Base-by-base conservation (phyloP, 2,888 invertebrate genomes). In the Drosophila mimetica region DNA sequence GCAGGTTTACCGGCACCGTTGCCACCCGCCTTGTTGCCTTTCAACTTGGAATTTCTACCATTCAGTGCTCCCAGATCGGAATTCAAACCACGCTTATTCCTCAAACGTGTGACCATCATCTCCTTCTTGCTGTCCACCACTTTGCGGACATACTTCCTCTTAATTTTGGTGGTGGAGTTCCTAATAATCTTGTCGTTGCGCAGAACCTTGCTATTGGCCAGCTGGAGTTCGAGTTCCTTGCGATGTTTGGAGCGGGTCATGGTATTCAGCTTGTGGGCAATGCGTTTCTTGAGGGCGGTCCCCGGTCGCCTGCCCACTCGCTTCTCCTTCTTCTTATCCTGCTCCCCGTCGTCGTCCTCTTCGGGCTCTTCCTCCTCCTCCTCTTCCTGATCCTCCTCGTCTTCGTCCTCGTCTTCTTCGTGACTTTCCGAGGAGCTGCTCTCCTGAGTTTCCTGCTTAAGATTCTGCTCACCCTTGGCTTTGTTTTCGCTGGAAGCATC, bases 201-300 rank as follows among this genome's bases (percentile, higher is more conserved):
- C 3, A 91, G 75, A 0, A 91, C 89, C 69, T 91, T 91, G 53
- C 91, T 90, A 57, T 91, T 91, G 57, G 91, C 91, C 55, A 91
- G 55, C 63, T 91, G 90, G 3, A 89, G 78, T 47, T 91, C 91
- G n/a, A 91, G 63, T 73, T 91, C 91, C 39, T 89, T 85, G 69
- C 91, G 91, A 1, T 88, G 84, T 74, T 90, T 91, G 41, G 88
- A 93, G 84, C 90, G 90, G 46, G 90, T 93, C 93, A 90, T 92
- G 74, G 89, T 92, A 81, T 90, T 91, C 67, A 89, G 76, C 18
- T 69, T 69, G 34, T 69, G 67, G 1, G 86, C 79, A 18, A 88
- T 76, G 28, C 78, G 83, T 25, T 60, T 74, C 2, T 71, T 51
- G 25, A 48, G 58, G 2, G 50, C 37, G 2, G 32, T 34, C 0